Base-by-base conservation (phyloP, 2,888 invertebrate genomes). In the Volucella zonaria region DNA sequence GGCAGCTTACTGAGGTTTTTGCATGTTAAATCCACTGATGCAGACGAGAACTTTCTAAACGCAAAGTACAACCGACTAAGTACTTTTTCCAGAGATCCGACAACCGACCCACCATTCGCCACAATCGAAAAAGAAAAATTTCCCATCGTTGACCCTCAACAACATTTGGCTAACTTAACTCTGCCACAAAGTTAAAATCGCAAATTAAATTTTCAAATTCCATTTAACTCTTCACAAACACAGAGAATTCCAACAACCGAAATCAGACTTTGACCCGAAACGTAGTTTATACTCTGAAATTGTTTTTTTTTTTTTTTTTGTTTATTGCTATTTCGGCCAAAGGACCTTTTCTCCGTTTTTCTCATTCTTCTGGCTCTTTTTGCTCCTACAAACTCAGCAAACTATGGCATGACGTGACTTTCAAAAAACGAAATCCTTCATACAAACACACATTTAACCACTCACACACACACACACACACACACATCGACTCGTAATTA, bases 341-440 rank as follows among this genome's bases (percentile, higher is more conserved):
- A 70, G 61, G 47, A 56, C 56, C 49, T 43, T 40, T 42, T 23
- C 18, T 23, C 2, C 18, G 18, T 23, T 23, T 67, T 52, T 51
- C n/a, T 43, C 8, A 23, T 45, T 70, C 38, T 58, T 47, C 43
- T 18, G 18, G 15, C 14, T 18, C 4, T 18, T 18, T 51, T 2
- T 59, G 49, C 23, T 42, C 23, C 42, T 54, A 15, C 67, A 74
- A 66, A 74, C 73, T 49, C 31, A 31, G 68, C 42, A 54, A 66
- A 62, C 43, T 74, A 64, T 45, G 54, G 52, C 70, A 79, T 85
- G 80, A 76, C 80, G 83, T 85, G 83, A 85, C 80, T 76, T 78
- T 68, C 52, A 67, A 66, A 47, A 49, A 47, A 8, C 45, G 59
- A 56, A 59, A 74, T 10, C 23, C 18, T 18, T 18, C 18, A 31